Conservation (phyloP, 2,797 vertebrate species). For the Setipinna tenuifilis region DNA sequence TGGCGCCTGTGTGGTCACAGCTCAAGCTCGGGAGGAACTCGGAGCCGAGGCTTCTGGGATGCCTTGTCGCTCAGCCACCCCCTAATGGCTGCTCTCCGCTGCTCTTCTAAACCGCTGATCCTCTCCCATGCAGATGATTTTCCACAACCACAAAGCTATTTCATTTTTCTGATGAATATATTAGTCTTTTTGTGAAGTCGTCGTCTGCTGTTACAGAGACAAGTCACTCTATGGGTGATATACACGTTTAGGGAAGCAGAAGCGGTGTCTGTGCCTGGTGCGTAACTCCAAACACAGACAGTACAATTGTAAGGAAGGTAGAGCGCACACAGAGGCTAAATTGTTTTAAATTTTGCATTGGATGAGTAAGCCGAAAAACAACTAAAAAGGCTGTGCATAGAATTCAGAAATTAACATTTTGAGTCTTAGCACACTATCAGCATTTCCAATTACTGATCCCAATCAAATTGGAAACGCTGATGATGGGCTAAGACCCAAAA, state of each 20-base stretch:
- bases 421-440: too few species aligned
- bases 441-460: too few species aligned
- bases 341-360: too few species aligned
- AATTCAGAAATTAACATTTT: too few species aligned
- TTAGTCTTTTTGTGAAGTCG: not conserved
- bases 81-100: not conserved
- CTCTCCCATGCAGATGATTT: not conserved
- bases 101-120: not conserved
- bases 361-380: too few species aligned
- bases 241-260: not conserved
- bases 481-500: too few species aligned
- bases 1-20: conserved; percentile 10
- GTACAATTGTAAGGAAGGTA: too few species aligned
- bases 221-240: not conserved
- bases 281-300: too few species aligned
- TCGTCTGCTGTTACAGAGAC: not conserved
- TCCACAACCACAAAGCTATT: conserved; percentile 8
- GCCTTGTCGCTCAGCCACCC: not conserved
- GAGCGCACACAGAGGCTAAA: too few species aligned
- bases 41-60: not conserved
- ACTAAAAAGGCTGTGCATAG: too few species aligned
- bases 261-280: too few species aligned
- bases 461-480: too few species aligned
- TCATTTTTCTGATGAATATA: not conserved
- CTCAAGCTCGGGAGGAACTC: not conserved